A percentile compares a stretch with the other conserved stretches of the same genome.
phyloP scores from a whole-genome alignment of 2,113 vertebrate species.

The Reinhardtius hippoglossoides region DNA sequence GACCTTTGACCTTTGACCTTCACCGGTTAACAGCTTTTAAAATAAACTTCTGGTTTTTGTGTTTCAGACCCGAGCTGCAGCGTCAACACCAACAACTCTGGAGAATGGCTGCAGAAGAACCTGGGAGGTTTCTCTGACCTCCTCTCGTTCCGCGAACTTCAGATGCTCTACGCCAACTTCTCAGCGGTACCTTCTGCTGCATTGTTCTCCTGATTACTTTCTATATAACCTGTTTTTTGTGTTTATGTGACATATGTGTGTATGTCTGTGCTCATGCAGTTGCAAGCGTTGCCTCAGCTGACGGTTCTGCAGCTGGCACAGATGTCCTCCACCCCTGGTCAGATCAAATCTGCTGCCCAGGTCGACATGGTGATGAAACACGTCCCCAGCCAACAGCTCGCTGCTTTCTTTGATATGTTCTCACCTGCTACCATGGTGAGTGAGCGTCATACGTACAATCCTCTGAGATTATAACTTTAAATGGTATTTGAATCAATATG shows the following conservation, averaged over 20 bases:
- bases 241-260: neutral
- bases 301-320: constrained; percentile 71
- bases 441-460: neutral
- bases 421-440: constrained; percentile 64
- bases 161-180: constrained; percentile 59
- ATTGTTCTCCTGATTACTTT: neutral
- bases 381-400: constrained; percentile 53
- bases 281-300: constrained; percentile 67
- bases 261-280: constrained; percentile 48
- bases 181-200: constrained; percentile 52
- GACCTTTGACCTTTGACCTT: too few species aligned
- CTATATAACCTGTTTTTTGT: neutral
- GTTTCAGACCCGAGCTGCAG: constrained; percentile 70
- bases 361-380: constrained; percentile 64
- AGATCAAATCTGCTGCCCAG: constrained; percentile 56
- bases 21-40: neutral
- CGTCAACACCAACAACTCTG: constrained; percentile 30
- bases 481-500: too few species aligned
- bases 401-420: constrained; percentile 68
- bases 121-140: constrained; percentile 70
- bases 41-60: constrained; percentile 6
- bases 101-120: constrained; percentile 77
- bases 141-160: constrained; percentile 53
- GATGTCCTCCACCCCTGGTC: constrained; percentile 63
- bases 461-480: too few species aligned